Conservation (phyloP, 2,797 vertebrate genomes). For the Rhabdophis nuchalis region DNA sequence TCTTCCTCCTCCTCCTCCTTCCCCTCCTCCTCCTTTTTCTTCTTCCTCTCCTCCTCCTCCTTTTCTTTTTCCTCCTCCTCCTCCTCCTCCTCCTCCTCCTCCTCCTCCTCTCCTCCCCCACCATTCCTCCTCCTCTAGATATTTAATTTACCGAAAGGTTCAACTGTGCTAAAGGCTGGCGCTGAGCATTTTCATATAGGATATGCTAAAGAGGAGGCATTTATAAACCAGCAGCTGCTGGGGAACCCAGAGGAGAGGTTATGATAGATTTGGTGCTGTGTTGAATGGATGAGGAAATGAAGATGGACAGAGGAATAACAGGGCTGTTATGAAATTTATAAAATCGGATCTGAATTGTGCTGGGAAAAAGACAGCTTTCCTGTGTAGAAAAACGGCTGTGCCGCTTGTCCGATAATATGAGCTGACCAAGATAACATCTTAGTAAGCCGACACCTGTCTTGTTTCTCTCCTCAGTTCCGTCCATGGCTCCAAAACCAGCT, state of each 20-base stretch:
- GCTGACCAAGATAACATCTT: slow-evolving; percentile 50
- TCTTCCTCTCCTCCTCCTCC: too few species aligned
- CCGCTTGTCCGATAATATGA: slow-evolving; percentile 55
- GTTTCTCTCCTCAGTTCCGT: slow-evolving; percentile 3
- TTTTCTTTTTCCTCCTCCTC: too few species aligned
- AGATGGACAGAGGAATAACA: slow-evolving; percentile 63
- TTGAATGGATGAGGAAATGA: slow-evolving; percentile 66
- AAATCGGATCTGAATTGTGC: slow-evolving; percentile 58
- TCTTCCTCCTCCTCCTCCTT: too few species aligned
- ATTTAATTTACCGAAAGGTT: slow-evolving; percentile 58
- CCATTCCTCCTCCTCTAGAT: background rate
- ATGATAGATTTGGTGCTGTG: slow-evolving; percentile 51
- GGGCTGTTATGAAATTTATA: slow-evolving; percentile 66
- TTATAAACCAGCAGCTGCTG: slow-evolving; percentile 52
- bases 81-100: too few species aligned
- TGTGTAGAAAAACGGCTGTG: slow-evolving; percentile 48
- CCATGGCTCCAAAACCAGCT: background rate
- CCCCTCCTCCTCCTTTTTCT: too few species aligned
- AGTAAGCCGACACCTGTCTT: background rate
- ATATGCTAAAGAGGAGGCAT: slow-evolving; percentile 56
- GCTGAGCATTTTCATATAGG: slow-evolving; percentile 52
- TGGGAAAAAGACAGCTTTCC: slow-evolving; percentile 57
- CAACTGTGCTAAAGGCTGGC: slow-evolving; percentile 37
- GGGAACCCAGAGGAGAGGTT: slow-evolving; percentile 60
- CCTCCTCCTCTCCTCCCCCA: too few species aligned